Percentiles rank a stretch among this genome's conserved stretches.
Evolutionary conservation across 92 coral and sea anemone species (phyloP).

Genomic region (Heteractis magnifica): DNA sequence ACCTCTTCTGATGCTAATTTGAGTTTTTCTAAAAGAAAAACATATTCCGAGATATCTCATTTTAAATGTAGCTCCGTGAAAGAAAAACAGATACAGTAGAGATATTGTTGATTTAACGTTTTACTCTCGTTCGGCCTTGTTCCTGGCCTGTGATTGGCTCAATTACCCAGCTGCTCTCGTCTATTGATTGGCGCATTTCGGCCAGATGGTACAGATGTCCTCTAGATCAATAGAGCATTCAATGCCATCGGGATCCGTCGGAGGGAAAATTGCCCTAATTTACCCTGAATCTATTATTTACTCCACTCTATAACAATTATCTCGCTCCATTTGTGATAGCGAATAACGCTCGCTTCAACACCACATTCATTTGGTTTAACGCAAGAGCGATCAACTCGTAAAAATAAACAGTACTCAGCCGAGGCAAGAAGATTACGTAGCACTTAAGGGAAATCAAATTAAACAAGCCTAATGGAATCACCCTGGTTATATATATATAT

Average conservation of each 20-base stretch:
- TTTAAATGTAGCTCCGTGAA: conserved; percentile 50
- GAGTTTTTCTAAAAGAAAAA: conserved; percentile 12
- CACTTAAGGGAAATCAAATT: conserved; percentile 9
- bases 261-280: conserved; percentile 77
- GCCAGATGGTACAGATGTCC: conserved; percentile 87
- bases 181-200: conserved; percentile 68
- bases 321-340: conserved; percentile 56
- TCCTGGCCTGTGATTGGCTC: conserved; percentile 62
- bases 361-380: neutral
- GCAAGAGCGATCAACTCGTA: neutral
- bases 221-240: conserved; percentile 63
- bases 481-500: neutral
- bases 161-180: conserved; percentile 64
- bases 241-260: conserved; percentile 58
- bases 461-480: conserved; percentile 6
- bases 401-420: neutral
- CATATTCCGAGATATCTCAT: conserved; percentile 42
- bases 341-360: conserved; percentile 4
- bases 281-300: conserved; percentile 75
- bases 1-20: conserved; percentile 46
- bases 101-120: conserved; percentile 77
- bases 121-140: conserved; percentile 51
- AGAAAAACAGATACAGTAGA: conserved; percentile 73
- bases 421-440: neutral
- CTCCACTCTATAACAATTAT: conserved; percentile 87